A percentile compares a stretch with the other conserved stretches of the same genome.
Evolutionary conservation across 2,888 invertebrate genomes (phyloP).

Genomic region (Agonopterix heracliana): DNA sequence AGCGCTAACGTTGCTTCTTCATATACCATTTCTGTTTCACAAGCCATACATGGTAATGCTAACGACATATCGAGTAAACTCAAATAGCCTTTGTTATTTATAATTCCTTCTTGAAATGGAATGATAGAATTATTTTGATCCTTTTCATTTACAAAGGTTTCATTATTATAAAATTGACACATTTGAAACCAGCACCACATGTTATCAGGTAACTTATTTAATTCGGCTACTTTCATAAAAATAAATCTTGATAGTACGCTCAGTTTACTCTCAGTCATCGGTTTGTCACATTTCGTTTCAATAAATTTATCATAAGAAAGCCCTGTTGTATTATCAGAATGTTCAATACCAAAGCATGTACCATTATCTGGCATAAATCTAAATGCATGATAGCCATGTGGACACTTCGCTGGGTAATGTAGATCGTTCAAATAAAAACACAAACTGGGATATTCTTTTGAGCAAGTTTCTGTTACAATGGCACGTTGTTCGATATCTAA

Average conservation of each 20-base stretch:
- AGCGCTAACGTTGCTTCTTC: slow-evolving; percentile 47
- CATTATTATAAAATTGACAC: not conserved
- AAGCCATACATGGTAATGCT: slow-evolving; percentile 54
- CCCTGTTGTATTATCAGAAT: slow-evolving; percentile 24
- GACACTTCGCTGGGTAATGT: slow-evolving; percentile 50
- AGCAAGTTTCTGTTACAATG: slow-evolving; percentile 45
- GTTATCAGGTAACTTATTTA: slow-evolving; percentile 29
- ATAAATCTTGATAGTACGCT: slow-evolving; percentile 39
- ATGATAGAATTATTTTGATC: not conserved
- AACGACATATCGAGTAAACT: slow-evolving; percentile 30
- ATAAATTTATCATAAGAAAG: slow-evolving; percentile 41
- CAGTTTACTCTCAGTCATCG: slow-evolving; percentile 35
- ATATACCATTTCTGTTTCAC: slow-evolving; percentile 43
- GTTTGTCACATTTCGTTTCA: slow-evolving; percentile 36
- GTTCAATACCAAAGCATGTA: slow-evolving; percentile 55
- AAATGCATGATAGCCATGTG: slow-evolving; percentile 50
- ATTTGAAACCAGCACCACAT: slow-evolving; percentile 54
- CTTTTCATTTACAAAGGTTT: not conserved
- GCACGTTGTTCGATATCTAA: slow-evolving; percentile 37
- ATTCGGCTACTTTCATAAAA: slow-evolving; percentile 47
- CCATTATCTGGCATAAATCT: slow-evolving; percentile 48
- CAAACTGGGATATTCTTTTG: slow-evolving; percentile 44
- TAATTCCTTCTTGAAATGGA: slow-evolving; percentile 30
- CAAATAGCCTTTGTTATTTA: slow-evolving; percentile 46
- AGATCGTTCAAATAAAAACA: slow-evolving; percentile 58